Base-by-base conservation (phyloP, 1,140 invertebrate genomes). In the Yoshiicerus persimilis region DNA sequence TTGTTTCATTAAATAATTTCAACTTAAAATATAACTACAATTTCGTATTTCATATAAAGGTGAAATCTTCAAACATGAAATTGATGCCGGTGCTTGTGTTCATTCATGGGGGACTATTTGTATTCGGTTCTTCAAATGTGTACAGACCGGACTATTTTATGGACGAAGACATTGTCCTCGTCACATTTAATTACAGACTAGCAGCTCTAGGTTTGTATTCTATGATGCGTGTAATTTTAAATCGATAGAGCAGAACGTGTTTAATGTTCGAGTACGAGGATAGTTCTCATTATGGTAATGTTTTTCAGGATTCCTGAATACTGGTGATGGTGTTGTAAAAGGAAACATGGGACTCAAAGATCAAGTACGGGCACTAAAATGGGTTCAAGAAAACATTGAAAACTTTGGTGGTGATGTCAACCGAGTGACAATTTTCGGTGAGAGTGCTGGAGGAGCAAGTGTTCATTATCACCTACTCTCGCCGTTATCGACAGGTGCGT, bases 151-250 rank as follows among this genome's bases (percentile, higher is more conserved):
- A 92, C 62, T 90, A 91, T 39, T 88, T 93, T 5, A 90, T 93
- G 84, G 91, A 92, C 70, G 92, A 89, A 9, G 86, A 89, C 80
- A 90, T 94, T 83, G 93, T 95, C 9, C 92, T 95, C 0, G 94
- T 95, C 5, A 94, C 94, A 1, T 92, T 95, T 83, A 95, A 95
- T 89, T 95, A 95, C 90, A 92, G 94, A 56, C 91, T 95, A 4
- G 94, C 94, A 87, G 41, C 86, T 20, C 23, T 90, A 16, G 89
- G 89, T 89, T 87, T 27, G 83, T 32, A 9, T 27, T 27, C 39
- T 11, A 66, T 70, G 6, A 23, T n/a, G n/a, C n/a, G n/a, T n/a
- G n/a, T n/a, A n/a, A n/a, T n/a, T n/a, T n/a, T n/a, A n/a, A n/a
- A n/a, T n/a, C n/a, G n/a, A n/a, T n/a, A n/a, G n/a, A n/a, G n/a